These are phyloP conservation scores for Cheirogaleus major DNA, from an alignment of 2,797 vertebrate genomes.

Conservation along the genomic window DNA sequence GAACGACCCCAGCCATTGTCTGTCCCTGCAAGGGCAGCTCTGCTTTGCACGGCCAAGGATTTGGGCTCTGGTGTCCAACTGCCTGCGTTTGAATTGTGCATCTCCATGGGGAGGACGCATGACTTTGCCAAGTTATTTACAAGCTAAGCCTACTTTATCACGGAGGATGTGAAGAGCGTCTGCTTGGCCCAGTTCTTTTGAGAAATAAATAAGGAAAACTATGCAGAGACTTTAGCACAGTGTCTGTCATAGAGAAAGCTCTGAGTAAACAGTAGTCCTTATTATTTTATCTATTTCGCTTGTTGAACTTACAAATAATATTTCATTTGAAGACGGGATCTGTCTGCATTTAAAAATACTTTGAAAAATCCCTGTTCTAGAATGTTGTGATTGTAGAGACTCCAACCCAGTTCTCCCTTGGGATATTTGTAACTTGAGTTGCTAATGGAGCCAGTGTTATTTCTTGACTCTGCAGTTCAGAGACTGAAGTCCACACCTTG, in stretches of 20 bases:
- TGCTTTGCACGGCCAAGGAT: neutral
- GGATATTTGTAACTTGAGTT: constrained; percentile 49
- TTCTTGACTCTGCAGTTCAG: constrained; percentile 41
- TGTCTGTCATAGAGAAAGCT: neutral
- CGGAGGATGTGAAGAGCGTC: neutral
- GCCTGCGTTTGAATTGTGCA: neutral
- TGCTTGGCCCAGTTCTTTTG: neutral
- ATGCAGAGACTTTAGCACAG: neutral
- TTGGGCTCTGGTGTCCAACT: neutral
- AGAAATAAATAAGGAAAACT: constrained; percentile 23
- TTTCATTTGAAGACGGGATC: constrained; percentile 39
- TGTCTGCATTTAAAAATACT: neutral
- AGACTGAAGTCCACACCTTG: constrained; percentile 26
- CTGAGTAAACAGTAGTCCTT: neutral
- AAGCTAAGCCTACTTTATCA: neutral
- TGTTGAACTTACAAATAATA: neutral
- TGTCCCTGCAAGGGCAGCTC: neutral
- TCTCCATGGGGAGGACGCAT: neutral
- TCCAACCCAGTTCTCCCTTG: neutral
- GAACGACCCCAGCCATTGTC: fast-evolving
- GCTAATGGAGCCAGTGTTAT: constrained; percentile 57
- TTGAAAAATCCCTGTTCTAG: neutral
- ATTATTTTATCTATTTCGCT: neutral
- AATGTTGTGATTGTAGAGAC: neutral
- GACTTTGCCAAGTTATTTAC: neutral